Conservation (phyloP, 1,140 invertebrate species). For the Heliconius hewitsoni region DNA sequence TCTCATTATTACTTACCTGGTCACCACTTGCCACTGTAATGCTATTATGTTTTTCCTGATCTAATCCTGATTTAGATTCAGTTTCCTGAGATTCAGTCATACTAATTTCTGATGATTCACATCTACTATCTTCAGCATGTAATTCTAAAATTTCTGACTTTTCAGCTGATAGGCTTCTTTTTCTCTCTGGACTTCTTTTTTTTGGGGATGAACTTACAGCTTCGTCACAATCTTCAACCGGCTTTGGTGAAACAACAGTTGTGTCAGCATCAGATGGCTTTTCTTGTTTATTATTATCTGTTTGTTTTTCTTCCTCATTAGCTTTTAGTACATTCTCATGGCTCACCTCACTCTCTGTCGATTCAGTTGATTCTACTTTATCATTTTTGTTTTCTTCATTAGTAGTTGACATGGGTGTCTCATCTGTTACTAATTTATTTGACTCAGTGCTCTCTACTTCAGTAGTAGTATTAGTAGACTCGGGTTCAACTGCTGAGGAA, state of each 20-base stretch:
- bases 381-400: slow-evolving; percentile 53
- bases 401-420: slow-evolving; percentile 63
- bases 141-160: slow-evolving; percentile 72
- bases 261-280: slow-evolving; percentile 65
- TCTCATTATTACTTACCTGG: slow-evolving; percentile 73
- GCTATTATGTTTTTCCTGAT: slow-evolving; percentile 37
- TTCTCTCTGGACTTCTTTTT: slow-evolving; percentile 36
- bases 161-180: slow-evolving; percentile 56
- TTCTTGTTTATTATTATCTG: slow-evolving; percentile 38
- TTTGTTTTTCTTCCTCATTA: slow-evolving; percentile 21
- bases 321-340: not conserved
- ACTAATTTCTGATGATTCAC: slow-evolving; percentile 61
- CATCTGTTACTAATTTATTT: slow-evolving; percentile 44
- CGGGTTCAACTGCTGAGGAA: slow-evolving; percentile 24
- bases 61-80: slow-evolving; percentile 41
- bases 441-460: slow-evolving; percentile 30
- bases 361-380: slow-evolving; percentile 36
- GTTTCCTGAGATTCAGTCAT: slow-evolving; percentile 48
- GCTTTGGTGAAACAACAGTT: slow-evolving; percentile 63
- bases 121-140: slow-evolving; percentile 67
- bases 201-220: slow-evolving; percentile 23
- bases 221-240: slow-evolving; percentile 42
- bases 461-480: slow-evolving; percentile 3
- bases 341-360: slow-evolving; percentile 33
- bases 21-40: slow-evolving; percentile 38